Evolutionary conservation across 2,113 vertebrate species (phyloP), one percentile per base, ranked within the genome.

Genomic region (Xiphophorus hellerii): DNA sequence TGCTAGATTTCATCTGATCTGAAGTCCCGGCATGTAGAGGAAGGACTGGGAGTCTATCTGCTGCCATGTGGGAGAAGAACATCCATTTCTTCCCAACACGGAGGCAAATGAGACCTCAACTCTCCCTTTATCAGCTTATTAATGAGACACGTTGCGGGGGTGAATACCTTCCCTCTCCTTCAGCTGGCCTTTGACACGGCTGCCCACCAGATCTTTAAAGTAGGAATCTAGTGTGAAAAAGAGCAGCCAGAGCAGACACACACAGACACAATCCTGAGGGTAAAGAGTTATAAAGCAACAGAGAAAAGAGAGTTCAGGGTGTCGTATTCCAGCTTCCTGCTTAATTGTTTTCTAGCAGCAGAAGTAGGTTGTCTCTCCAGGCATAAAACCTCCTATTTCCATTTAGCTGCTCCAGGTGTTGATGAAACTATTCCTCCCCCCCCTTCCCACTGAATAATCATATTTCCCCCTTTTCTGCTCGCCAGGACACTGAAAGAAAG

Each of bases 321-420:
- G 68, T 87, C n/a, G 77, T 88, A 71, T 90, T 90, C 77, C 72
- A 76, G 80, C 81, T 78, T 89, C 79, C 85, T 89, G 83, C 84
- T 83, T 94, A 92, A 94, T 94, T 92, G 88, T 90, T 92, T 94
- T 89, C 90, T 93, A 91, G 90, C 92, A 89, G 79, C 77, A 81
- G 86, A 77, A 71, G 74, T 76, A 89, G 86, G 86, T 87, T 87
- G 82, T 80, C 84, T 88, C 88, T 88, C 85, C 71, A 76, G 67
- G 84, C 90, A 92, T 90, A 92, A 48, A 93, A 92, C 90, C 88
- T 88, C 74, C 87, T 90, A 83, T 92, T 92, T 93, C 90, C 90
- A 92, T 87, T 88, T 85, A 89, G 86, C 84, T 86, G 88, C 88
- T 93, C 83, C 92, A 93, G 92, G 93, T 93, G 93, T 90, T 91